Percentiles rank a stretch among this genome's conserved stretches.
phyloP scores from a whole-genome alignment of 1,140 invertebrate species.

The Kradibia gibbosae region DNA sequence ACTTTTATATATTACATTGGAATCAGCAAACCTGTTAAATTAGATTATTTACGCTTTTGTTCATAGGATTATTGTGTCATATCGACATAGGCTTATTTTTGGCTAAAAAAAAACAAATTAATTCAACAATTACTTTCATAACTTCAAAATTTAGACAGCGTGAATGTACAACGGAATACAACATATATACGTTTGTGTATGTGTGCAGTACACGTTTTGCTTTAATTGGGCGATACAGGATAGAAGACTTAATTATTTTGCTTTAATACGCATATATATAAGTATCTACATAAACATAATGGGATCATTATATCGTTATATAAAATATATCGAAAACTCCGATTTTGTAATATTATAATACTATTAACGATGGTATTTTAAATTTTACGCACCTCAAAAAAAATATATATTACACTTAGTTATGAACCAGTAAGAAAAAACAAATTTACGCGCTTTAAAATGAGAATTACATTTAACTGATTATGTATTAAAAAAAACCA shows the following conservation, averaged over 20 bases:
- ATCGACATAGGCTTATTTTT: too few species aligned
- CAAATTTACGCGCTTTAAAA: too few species aligned
- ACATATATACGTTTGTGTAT: not conserved
- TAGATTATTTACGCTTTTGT: not conserved
- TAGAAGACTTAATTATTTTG: constrained; percentile 28
- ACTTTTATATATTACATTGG: not conserved
- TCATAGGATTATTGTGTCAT: not conserved
- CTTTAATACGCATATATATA: constrained; percentile 14
- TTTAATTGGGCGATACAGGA: constrained; percentile 7
- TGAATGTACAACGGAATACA: not conserved
- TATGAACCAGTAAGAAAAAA: not conserved
- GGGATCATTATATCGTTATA: constrained; percentile 30
- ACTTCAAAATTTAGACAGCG: constrained; percentile 20
- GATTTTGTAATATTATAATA: constrained; percentile 7
- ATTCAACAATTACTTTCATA: not conserved
- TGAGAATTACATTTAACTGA: too few species aligned
- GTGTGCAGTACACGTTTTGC: constrained; percentile 15
- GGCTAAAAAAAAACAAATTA: too few species aligned
- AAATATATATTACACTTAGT: not conserved
- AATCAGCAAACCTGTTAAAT: not conserved
- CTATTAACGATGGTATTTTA: constrained; percentile 17
- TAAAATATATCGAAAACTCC: constrained; percentile 4
- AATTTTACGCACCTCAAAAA: not conserved
- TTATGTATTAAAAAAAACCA: too few species aligned
- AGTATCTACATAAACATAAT: constrained; percentile 27